Evolutionary conservation across 2,113 vertebrate species (phyloP).

Genomic region (Siniperca knerii): DNA sequence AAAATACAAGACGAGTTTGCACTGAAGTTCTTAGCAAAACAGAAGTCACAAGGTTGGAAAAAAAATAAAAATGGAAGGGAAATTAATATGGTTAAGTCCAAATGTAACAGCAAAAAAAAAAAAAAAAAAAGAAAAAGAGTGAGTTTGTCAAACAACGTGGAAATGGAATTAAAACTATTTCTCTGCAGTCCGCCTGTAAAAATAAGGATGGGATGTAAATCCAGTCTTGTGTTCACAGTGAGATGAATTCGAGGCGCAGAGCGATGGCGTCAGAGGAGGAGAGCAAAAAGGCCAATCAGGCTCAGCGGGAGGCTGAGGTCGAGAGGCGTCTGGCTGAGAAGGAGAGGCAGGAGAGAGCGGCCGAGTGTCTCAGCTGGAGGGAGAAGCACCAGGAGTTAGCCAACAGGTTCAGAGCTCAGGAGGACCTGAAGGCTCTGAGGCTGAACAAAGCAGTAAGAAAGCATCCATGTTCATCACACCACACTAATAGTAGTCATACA

Average conservation of each 20-base stretch:
- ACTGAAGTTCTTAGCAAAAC: too few relatives aligned
- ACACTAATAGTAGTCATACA: background rate
- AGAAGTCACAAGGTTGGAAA: background rate
- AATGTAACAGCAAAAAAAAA: background rate
- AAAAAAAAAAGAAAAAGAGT: background rate
- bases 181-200: background rate
- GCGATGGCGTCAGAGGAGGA: conserved; percentile 74
- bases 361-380: conserved; percentile 79
- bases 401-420: conserved; percentile 69
- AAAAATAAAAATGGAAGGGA: background rate
- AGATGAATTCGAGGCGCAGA: conserved; percentile 66
- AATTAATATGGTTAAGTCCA: background rate
- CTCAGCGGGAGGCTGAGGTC: conserved; percentile 75
- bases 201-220: background rate
- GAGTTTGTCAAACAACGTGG: too few relatives aligned
- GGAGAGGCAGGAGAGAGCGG: conserved; percentile 73
- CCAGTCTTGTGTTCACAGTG: conserved; percentile 55
- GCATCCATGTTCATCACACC: background rate
- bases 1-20: background rate
- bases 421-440: conserved; percentile 80
- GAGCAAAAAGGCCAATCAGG: conserved; percentile 60
- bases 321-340: conserved; percentile 67
- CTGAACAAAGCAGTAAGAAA: conserved; percentile 80
- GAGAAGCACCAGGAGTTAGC: conserved; percentile 74
- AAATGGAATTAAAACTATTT: background rate